Conservation (phyloP, 1,140 invertebrate genomes). For the Leptinotarsa undecemlineata region DNA sequence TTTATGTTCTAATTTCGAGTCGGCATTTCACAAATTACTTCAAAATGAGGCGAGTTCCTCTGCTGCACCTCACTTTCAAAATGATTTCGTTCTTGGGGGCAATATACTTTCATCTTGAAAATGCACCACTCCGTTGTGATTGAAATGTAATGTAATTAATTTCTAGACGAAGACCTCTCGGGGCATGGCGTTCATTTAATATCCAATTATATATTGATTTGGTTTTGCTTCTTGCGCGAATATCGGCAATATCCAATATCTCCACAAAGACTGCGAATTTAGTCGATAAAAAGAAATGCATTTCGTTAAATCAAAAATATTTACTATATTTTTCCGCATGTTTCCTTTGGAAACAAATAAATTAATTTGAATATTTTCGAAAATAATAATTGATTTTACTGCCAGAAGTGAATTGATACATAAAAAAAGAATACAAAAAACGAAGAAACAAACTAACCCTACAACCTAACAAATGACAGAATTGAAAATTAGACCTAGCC, state of each 20-base stretch:
- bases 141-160: conserved; percentile 23
- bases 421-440: too few relatives aligned
- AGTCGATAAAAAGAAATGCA: not conserved
- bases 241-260: conserved; percentile 1
- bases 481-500: too few relatives aligned
- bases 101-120: conserved; percentile 23
- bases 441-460: too few relatives aligned
- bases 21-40: not conserved
- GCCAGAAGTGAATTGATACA: too few relatives aligned
- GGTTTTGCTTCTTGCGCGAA: not conserved
- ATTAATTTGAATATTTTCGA: too few relatives aligned
- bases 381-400: too few relatives aligned
- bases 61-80: not conserved
- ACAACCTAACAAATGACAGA: too few relatives aligned
- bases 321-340: too few relatives aligned
- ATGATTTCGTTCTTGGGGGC: conserved; percentile 28
- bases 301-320: too few relatives aligned
- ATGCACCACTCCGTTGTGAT: conserved; percentile 7
- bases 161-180: conserved; percentile 12
- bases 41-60: not conserved
- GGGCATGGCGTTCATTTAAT: conserved; percentile 20
- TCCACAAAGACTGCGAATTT: not conserved
- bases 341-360: too few relatives aligned
- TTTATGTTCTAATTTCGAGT: not conserved
- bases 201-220: conserved; percentile 19